Evolutionary conservation across 2,888 invertebrate genomes (phyloP).

Genomic region (Ommatoiulus sabulosus): DNA sequence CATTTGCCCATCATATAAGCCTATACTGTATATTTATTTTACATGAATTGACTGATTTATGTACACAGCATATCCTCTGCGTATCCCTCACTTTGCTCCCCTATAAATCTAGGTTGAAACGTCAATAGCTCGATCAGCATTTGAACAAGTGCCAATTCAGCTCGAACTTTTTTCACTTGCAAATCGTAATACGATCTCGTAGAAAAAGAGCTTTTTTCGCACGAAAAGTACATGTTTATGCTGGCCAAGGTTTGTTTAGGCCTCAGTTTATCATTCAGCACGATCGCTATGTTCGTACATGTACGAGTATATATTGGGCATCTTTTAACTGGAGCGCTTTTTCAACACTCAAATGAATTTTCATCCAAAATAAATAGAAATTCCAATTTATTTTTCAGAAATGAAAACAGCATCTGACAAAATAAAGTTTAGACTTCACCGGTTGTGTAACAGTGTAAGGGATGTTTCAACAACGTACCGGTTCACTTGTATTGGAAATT

Average conservation of each 20-base stretch:
- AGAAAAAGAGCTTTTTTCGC: too few species aligned
- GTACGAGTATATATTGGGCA: too few species aligned
- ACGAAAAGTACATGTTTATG: background rate
- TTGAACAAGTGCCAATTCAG: background rate
- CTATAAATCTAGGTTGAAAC: background rate
- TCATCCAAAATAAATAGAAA: too few species aligned
- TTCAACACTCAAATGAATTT: too few species aligned
- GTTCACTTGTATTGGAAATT: too few species aligned
- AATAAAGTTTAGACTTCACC: too few species aligned
- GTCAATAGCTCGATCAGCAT: background rate
- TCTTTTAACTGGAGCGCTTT: too few species aligned
- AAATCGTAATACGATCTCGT: background rate
- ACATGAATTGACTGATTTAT: background rate
- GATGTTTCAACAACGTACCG: too few species aligned
- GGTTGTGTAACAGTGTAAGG: too few species aligned
- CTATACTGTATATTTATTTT: conserved; percentile 1
- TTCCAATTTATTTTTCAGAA: too few species aligned
- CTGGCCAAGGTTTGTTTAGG: background rate
- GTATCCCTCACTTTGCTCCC: background rate
- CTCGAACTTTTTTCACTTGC: background rate
- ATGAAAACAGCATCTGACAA: too few species aligned
- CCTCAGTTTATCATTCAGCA: background rate
- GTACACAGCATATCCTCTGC: background rate
- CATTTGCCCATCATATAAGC: background rate
- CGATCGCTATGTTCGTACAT: background rate